Evolutionary conservation across 2,888 invertebrate genomes (phyloP).

Genomic region (Melinopterus prodromus): DNA sequence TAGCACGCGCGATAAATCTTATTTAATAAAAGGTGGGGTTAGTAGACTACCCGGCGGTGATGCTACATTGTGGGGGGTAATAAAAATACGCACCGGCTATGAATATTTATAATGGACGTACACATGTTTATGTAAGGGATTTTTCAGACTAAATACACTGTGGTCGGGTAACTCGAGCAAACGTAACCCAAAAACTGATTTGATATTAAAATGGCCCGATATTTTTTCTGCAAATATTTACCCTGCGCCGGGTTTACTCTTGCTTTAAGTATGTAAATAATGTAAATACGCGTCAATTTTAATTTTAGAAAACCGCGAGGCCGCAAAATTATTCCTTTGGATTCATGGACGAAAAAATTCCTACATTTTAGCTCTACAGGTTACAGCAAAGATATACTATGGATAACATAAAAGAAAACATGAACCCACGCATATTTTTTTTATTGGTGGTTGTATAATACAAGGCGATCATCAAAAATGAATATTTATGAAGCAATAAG

Average conservation of each 20-base stretch:
- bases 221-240: not conserved
- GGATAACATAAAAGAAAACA: too few relatives aligned
- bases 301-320: not conserved
- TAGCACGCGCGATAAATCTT: not conserved
- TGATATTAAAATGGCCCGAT: conserved; percentile 4
- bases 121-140: conserved; percentile 4
- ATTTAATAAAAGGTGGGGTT: not conserved
- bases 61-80: not conserved
- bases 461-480: too few relatives aligned
- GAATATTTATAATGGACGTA: conserved; percentile 4
- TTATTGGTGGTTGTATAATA: too few relatives aligned
- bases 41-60: not conserved
- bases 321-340: not conserved
- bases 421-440: too few relatives aligned
- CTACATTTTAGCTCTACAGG: too few relatives aligned
- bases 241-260: not conserved
- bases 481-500: too few relatives aligned
- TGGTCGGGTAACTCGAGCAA: not conserved
- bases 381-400: too few relatives aligned
- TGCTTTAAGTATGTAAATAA: not conserved
- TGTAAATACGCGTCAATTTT: not conserved
- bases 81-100: conserved; percentile 4
- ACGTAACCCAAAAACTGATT: not conserved
- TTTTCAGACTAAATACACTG: not conserved
- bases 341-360: not conserved